Percentiles rank a stretch among this genome's conserved stretches.
Conservation (phyloP, 1,140 invertebrate species). For the Diprion similis region DNA sequence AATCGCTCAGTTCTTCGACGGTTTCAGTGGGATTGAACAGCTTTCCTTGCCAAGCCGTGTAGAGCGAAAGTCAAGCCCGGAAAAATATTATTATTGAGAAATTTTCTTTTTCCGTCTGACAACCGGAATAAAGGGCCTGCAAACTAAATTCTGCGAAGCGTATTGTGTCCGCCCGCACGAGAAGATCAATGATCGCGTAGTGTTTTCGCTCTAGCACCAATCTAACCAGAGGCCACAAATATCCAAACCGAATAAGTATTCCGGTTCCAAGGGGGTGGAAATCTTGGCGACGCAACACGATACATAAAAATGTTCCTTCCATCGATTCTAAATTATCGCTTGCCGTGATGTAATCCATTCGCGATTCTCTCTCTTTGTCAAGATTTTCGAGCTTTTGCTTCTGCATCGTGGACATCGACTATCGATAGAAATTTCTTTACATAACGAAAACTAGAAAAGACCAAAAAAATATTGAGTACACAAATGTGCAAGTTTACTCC, state of each 20-base stretch:
- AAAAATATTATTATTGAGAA: neutral
- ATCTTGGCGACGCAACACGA: conserved; percentile 2
- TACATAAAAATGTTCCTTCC: conserved; percentile 10
- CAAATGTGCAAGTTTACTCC: no score
- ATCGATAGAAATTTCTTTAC: neutral
- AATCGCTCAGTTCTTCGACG: no score
- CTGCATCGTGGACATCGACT: neutral
- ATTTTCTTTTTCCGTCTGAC: neutral
- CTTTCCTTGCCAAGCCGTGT: no score
- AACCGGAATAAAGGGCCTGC: neutral
- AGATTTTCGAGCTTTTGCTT: neutral
- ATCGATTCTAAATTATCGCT: conserved; percentile 13
- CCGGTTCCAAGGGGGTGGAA: conserved; percentile 4
- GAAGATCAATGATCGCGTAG: neutral
- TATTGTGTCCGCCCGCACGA: neutral
- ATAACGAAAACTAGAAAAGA: no score
- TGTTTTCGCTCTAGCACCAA: neutral
- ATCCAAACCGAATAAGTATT: conserved; percentile 1
- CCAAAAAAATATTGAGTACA: no score
- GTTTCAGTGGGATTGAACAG: no score
- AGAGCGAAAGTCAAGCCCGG: neutral
- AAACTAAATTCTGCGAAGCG: neutral
- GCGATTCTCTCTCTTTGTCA: neutral
- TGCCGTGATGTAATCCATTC: neutral
- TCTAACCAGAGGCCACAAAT: conserved; percentile 5